Percentiles rank a stretch among this genome's conserved stretches.
These are phyloP conservation scores for Thomomys bottae DNA, from an alignment of 2,113 vertebrate genomes.

Conservation along the genomic window DNA sequence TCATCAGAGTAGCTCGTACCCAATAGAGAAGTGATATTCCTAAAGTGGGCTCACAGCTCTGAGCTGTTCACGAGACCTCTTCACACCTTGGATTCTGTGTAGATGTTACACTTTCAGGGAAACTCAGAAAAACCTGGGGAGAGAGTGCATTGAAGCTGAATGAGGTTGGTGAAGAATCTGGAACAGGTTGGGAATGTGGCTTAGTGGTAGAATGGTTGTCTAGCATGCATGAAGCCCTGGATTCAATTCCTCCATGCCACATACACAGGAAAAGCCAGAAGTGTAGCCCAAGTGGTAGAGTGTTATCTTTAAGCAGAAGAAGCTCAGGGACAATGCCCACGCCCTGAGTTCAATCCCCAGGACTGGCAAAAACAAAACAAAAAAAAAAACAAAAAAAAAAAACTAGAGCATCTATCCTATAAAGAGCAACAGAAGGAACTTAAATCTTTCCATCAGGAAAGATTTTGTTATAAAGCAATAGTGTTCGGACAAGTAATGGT, in stretches of 20 bases:
- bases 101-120: slow-evolving; percentile 15
- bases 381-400: no score
- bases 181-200: no score
- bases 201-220: no score
- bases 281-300: no score
- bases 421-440: not conserved
- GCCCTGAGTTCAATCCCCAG: no score
- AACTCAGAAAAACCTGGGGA: not conserved
- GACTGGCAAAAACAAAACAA: no score
- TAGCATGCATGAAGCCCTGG: no score
- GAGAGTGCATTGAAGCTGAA: not conserved
- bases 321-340: no score
- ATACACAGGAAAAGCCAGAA: no score
- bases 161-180: not conserved
- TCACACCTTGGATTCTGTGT: not conserved
- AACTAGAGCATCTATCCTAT: not conserved
- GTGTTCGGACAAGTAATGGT: no score
- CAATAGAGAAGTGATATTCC: not conserved
- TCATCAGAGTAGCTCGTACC: not conserved
- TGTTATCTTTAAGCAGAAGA: no score
- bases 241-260: no score
- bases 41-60: not conserved
- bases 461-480: not conserved
- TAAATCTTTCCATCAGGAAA: not conserved
- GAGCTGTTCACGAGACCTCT: not conserved